Evolutionary conservation across 2,888 invertebrate species (phyloP), one percentile per base, ranked within the genome.

Genomic region (Idaea aversata): DNA sequence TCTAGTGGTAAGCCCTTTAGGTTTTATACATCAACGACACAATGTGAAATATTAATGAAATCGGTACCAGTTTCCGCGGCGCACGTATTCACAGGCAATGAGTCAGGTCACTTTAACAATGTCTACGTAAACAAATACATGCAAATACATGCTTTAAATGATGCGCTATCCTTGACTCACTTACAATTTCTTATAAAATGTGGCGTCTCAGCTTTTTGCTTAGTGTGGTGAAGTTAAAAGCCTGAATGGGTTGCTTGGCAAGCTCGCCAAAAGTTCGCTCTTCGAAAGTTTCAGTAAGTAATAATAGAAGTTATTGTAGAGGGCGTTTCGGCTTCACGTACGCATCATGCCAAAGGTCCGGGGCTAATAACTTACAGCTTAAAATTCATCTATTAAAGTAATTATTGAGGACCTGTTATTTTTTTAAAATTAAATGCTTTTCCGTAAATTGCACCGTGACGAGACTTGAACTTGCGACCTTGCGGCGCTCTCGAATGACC

Each of bases 291-390:
- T 47, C 47, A 47, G 47, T 47, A 47, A 47, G 47, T 47, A 47
- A 36, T n/a, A 59, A 15, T 15, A 36, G 1, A 63, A 61, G 10
- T 63, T 63, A n/a, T 64, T 57, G 34, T 15, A 57, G 16, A 36
- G 25, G 25, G 25, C 25, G 25, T 25, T 25, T 25, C 25, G 25
- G 1, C 25, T 25, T 3, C 25, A 25, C 25, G 25, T 25, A 25
- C n/a, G n/a, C 25, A 25, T 25, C 3, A 25, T 3, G 25, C 25
- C 25, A 25, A 3, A n/a, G n/a, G n/a, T n/a, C n/a, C n/a, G n/a
- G n/a, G n/a, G n/a, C n/a, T n/a, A n/a, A 25, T 25, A 25, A 25
- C 25, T 25, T 25, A 25, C 25, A 25, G 25, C 3, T 25, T n/a
- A n/a, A n/a, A n/a, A n/a, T n/a, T n/a, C n/a, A n/a, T n/a, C n/a